Percentiles rank a stretch among this genome's conserved stretches.
Conservation (phyloP, 2,797 vertebrate genomes). For the Enteromius thamalakanensis region DNA sequence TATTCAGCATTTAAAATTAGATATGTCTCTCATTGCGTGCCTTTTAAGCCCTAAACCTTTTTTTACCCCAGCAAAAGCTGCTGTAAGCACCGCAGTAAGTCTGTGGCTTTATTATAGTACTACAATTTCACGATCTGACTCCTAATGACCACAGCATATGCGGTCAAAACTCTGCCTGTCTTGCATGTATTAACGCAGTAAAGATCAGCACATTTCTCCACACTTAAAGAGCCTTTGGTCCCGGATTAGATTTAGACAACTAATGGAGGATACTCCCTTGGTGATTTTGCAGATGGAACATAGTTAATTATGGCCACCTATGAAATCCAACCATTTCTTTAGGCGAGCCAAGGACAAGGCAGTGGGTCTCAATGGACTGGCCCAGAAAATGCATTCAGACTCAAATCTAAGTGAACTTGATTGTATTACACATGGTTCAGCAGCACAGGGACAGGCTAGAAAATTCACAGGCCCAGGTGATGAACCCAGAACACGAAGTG, state of each 20-base stretch:
- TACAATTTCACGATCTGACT: conserved; percentile 49
- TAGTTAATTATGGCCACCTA: conserved; percentile 43
- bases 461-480: conserved; percentile 18
- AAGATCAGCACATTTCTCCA: conserved; percentile 28
- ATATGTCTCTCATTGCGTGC: background rate
- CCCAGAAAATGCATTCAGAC: conserved; percentile 34
- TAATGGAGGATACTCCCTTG: conserved; percentile 18
- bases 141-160: conserved; percentile 42
- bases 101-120: conserved; percentile 37
- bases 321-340: conserved; percentile 36
- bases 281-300: conserved; percentile 18
- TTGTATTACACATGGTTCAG: conserved; percentile 29
- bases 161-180: conserved; percentile 2
- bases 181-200: background rate
- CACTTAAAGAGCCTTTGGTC: conserved; percentile 21
- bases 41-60: conserved; percentile 17
- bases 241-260: conserved; percentile 13
- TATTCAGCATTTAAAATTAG: conserved; percentile 35
- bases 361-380: conserved; percentile 23
- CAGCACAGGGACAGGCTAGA: conserved; percentile 11
- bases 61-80: conserved; percentile 31
- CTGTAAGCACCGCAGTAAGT: conserved; percentile 27
- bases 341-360: conserved; percentile 15
- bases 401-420: conserved; percentile 23
- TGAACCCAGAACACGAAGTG: conserved; percentile 6